These are phyloP conservation scores for Neotoxoptera formosana DNA, from an alignment of 1,140 invertebrate species.

Conservation along the genomic window DNA sequence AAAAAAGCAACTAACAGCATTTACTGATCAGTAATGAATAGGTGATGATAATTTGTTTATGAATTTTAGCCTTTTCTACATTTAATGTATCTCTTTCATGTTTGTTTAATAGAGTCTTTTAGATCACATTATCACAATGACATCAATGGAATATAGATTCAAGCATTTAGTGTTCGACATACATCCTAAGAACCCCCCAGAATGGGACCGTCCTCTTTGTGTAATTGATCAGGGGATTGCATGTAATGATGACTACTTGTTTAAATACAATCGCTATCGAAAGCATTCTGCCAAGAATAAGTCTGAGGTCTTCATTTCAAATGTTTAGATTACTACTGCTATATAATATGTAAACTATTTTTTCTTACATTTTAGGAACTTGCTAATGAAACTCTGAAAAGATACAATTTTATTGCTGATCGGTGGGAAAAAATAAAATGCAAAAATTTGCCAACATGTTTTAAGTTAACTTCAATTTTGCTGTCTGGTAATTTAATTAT, in stretches of 20 bases:
- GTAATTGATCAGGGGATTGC: constrained; percentile 32
- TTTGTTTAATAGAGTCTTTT: too few relatives aligned
- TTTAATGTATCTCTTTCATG: too few relatives aligned
- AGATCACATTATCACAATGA: too few relatives aligned
- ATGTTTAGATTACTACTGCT: background rate
- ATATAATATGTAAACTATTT: background rate
- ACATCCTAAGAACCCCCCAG: too few relatives aligned
- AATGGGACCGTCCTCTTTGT: too few relatives aligned
- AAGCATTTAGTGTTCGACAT: too few relatives aligned
- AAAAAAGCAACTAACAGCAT: too few relatives aligned
- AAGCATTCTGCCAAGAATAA: too few relatives aligned
- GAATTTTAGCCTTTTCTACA: too few relatives aligned
- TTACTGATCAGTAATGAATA: too few relatives aligned
- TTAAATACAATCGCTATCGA: background rate
- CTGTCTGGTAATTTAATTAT: constrained; percentile 24
- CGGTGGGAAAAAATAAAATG: constrained; percentile 15
- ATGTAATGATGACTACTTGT: constrained; percentile 35
- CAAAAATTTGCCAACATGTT: background rate
- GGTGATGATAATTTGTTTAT: too few relatives aligned
- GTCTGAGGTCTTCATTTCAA: background rate
- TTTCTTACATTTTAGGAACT: background rate
- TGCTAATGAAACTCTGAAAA: background rate
- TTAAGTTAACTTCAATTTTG: background rate
- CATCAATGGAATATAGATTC: too few relatives aligned
- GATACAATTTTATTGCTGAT: background rate